phyloP scores from a whole-genome alignment of 2,888 invertebrate species.

The Leptopilina syphax region DNA sequence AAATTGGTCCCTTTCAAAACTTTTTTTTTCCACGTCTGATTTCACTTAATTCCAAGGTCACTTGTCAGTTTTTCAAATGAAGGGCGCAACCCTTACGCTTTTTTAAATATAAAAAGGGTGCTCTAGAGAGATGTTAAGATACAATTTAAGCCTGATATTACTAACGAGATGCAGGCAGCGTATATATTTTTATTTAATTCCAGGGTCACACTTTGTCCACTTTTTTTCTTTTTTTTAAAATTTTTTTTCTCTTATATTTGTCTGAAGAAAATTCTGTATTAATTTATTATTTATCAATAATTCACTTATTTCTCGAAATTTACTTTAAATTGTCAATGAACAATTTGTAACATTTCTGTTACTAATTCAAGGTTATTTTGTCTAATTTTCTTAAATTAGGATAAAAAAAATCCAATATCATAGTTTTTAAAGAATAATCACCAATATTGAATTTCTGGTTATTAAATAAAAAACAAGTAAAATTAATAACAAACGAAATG shows the following conservation, averaged over 20 bases:
- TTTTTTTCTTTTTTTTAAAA: neutral
- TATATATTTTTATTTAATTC: constrained; percentile 28
- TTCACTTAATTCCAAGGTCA: constrained; percentile 37
- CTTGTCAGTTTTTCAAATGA: constrained; percentile 23
- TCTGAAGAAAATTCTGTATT: neutral
- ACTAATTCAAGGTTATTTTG: too few species aligned
- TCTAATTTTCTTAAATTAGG: too few species aligned
- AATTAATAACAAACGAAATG: neutral
- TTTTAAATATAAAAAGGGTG: constrained; percentile 32
- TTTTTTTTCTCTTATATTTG: neutral
- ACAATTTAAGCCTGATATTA: constrained; percentile 8
- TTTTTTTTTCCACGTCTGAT: constrained; percentile 25
- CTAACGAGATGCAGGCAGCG: constrained; percentile 9
- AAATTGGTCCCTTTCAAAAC: constrained; percentile 34
- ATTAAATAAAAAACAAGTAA: neutral
- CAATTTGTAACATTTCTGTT: too few species aligned
- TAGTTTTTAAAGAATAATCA: too few species aligned
- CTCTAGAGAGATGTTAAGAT: constrained; percentile 26
- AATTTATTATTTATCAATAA: too few species aligned
- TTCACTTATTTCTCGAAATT: too few species aligned
- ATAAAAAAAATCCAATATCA: too few species aligned
- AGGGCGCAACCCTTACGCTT: constrained; percentile 32
- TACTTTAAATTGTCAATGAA: too few species aligned
- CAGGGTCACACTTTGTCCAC: constrained; percentile 12
- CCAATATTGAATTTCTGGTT: too few species aligned